Evolutionary conservation across 2,888 invertebrate genomes (phyloP), one percentile per base, ranked within the genome.

Genomic region (Acleris emargana): DNA sequence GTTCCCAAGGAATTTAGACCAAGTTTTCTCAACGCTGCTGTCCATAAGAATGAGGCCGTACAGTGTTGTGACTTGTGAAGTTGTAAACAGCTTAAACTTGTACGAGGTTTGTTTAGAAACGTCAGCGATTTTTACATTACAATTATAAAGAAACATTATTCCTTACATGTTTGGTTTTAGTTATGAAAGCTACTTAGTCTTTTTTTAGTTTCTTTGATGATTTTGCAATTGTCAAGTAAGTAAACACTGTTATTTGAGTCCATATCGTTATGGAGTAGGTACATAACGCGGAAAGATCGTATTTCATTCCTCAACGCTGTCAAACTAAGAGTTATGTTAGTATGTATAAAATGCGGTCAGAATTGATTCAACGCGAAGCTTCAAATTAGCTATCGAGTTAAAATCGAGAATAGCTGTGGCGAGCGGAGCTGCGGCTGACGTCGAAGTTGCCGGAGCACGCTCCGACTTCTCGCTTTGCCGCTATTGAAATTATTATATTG

Each of bases 401-500:
- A 61, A 61, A 22, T 45, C 20, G 42, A 32, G 32, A 57, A 28
- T 55, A 38, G 45, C 45, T 17, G 47, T 13, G 51, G 59, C 38
- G 32, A 18, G 20, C 6, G n/a, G 16, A 22, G 18, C 47, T 32
- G 6, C 7, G n/a, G 22, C 55, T 25, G 66, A 57, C 57, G 66
- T 28, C 38, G n/a, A 66, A 66, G 61, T 66, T 66, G 28, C 25
- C 38, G 28, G 55, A 45, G 25, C 16, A 55, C 60, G 28, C 47
- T 54, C 64, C n/a, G 47, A 52, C 38, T 61, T 66, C 1, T 16
- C 4, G 22, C 50, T 66, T 60, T 51, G 17, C 50, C 16, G 17
- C 49, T 55, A 60, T 60, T 51, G 66, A 57, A 47, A 61, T 61
- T 57, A 60, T 64, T 57, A 60, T 64, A 54, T 59, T 58, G 49